phyloP scores from a whole-genome alignment of 1,140 invertebrate species.

The Papilio helenus region DNA sequence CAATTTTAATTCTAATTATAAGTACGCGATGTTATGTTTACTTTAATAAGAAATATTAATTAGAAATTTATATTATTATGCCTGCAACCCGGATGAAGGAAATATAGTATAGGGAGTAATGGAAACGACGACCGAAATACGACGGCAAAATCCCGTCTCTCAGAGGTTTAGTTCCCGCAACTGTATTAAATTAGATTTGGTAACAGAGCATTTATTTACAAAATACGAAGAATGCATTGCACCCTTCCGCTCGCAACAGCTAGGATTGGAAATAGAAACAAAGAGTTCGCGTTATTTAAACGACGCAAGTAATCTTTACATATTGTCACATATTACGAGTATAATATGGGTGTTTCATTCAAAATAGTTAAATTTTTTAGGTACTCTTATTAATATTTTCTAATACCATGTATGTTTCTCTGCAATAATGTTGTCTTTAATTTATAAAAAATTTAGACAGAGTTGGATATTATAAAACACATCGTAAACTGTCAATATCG shows the following conservation, averaged over 20 bases:
- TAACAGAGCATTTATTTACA: not conserved
- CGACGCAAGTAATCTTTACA: no score
- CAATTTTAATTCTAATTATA: not conserved
- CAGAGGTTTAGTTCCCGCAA: not conserved
- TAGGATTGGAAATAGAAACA: not conserved
- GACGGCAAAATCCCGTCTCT: not conserved
- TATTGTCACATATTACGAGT: no score
- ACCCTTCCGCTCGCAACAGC: not conserved
- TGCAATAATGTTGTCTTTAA: not conserved
- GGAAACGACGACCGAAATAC: not conserved
- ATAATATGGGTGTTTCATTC: no score
- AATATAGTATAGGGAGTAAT: not conserved
- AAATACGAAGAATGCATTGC: not conserved
- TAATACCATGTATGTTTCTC: not conserved
- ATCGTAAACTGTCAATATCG: not conserved
- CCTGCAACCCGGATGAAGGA: not conserved
- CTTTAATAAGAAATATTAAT: not conserved
- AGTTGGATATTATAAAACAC: not conserved
- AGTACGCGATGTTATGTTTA: not conserved
- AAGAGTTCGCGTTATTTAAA: not conserved
- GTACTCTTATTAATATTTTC: no score
- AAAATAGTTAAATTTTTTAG: no score
- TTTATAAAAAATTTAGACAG: not conserved
- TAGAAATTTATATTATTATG: not conserved
- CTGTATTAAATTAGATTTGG: not conserved